Percentiles rank a stretch among this genome's conserved stretches.
These are phyloP conservation scores for Centropus unirufus DNA, from an alignment of 2,113 vertebrate genomes.

Conservation along the genomic window DNA sequence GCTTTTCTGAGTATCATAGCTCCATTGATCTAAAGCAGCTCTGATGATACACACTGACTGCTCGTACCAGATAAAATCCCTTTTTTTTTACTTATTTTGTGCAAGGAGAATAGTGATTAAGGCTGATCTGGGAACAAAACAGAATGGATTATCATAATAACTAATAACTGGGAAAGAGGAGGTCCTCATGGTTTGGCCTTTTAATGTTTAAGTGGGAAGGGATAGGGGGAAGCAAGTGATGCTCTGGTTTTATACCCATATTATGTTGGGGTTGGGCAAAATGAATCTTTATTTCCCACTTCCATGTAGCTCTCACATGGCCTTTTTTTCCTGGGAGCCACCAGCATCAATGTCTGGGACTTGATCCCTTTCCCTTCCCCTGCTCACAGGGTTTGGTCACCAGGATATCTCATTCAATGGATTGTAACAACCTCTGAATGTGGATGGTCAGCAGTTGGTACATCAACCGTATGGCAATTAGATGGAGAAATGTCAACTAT, in stretches of 20 bases:
- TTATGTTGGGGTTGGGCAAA: not conserved
- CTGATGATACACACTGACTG: not conserved
- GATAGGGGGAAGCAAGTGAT: not conserved
- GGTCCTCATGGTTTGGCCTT: not conserved
- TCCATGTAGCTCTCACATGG: not conserved
- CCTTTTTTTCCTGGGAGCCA: not conserved
- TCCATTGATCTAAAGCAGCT: not conserved
- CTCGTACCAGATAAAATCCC: not conserved
- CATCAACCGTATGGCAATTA: not conserved
- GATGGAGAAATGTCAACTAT: not conserved
- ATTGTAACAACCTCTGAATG: not conserved
- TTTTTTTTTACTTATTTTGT: conserved; percentile 2
- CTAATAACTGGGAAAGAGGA: not conserved
- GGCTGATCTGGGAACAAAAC: conserved; percentile 8
- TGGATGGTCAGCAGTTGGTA: not conserved
- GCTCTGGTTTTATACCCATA: fast-evolving
- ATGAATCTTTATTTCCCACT: not conserved
- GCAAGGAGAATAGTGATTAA: not conserved
- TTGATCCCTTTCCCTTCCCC: not conserved
- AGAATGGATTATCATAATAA: conserved; percentile 17
- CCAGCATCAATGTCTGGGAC: not conserved
- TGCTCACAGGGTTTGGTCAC: not conserved
- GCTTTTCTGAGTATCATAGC: not conserved
- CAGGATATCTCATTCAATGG: not conserved
- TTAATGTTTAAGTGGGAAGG: not conserved